Evolutionary conservation across 2,113 vertebrate genomes (phyloP).

Genomic region (Sylvilagus bachmani): DNA sequence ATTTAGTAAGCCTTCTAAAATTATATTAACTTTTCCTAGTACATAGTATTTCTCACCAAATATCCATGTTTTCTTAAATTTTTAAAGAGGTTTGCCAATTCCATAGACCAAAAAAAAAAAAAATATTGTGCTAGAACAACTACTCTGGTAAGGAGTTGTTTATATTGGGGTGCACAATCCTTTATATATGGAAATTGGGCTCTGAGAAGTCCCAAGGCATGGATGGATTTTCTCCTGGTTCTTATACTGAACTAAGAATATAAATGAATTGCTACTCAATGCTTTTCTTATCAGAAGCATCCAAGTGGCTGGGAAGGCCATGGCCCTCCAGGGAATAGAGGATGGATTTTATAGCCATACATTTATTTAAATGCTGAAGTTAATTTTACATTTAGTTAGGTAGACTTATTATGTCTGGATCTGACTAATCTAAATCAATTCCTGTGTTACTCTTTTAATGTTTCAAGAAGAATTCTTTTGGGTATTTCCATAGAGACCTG

Average conservation of each 20-base stretch:
- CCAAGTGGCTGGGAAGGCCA: background rate
- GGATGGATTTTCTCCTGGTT: background rate
- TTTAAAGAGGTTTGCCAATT: constrained; percentile 36
- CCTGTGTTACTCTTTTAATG: background rate
- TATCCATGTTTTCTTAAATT: background rate
- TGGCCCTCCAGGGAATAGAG: background rate
- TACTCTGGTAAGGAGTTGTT: background rate
- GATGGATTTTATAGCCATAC: background rate
- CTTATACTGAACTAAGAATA: background rate
- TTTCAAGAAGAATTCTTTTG: background rate
- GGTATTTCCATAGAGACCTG: background rate
- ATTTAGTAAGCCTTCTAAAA: background rate
- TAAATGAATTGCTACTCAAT: background rate
- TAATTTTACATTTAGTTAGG: constrained; percentile 51
- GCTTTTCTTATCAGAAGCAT: background rate
- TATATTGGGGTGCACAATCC: background rate
- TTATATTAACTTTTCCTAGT: background rate
- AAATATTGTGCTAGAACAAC: background rate
- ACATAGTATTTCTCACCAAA: background rate
- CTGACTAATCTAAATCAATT: constrained; percentile 7
- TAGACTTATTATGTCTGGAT: background rate
- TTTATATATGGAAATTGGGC: background rate
- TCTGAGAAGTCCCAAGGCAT: background rate
- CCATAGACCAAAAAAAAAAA: background rate
- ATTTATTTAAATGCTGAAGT: constrained; percentile 47